A percentile compares a stretch with the other conserved stretches of the same genome.
These are phyloP conservation scores for Glyphotaelius pellucidus DNA, from an alignment of 2,888 invertebrate species.

Conservation along the genomic window DNA sequence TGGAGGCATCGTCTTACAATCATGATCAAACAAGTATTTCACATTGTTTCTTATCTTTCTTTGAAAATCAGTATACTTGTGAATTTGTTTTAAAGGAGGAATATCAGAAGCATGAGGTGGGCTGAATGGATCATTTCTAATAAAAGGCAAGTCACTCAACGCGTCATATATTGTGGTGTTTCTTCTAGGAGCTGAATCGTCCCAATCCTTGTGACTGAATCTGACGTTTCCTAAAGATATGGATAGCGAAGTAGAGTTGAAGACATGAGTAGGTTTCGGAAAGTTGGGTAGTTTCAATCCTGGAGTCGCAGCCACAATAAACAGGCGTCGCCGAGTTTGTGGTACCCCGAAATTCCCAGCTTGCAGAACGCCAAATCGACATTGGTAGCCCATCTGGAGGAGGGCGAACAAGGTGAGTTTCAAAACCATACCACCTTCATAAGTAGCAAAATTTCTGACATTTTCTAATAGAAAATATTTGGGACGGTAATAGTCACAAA, in stretches of 20 bases:
- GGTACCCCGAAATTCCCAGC: conserved; percentile 78
- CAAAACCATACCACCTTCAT: conserved; percentile 74
- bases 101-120: conserved; percentile 72
- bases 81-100: conserved; percentile 68
- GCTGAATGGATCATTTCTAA: conserved; percentile 71
- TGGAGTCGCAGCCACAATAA: conserved; percentile 77
- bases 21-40: conserved; percentile 72
- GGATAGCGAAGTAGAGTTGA: conserved; percentile 72
- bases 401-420: conserved; percentile 75
- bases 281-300: conserved; percentile 74
- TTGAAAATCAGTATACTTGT: conserved; percentile 72
- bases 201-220: conserved; percentile 67
- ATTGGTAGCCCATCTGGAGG: conserved; percentile 77
- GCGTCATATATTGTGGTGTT: conserved; percentile 71
- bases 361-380: conserved; percentile 76
- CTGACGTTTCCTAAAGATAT: conserved; percentile 72
- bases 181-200: conserved; percentile 73
- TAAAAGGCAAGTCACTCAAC: conserved; percentile 75
- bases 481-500: conserved; percentile 77
- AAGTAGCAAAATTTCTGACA: conserved; percentile 77
- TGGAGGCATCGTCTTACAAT: conserved; percentile 75
- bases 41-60: conserved; percentile 68
- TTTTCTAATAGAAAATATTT: conserved; percentile 77
- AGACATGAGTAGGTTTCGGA: conserved; percentile 76
- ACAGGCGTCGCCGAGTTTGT: conserved; percentile 75